These are phyloP conservation scores for Alethe castanea DNA, from an alignment of 2,113 vertebrate species.

Conservation along the genomic window DNA sequence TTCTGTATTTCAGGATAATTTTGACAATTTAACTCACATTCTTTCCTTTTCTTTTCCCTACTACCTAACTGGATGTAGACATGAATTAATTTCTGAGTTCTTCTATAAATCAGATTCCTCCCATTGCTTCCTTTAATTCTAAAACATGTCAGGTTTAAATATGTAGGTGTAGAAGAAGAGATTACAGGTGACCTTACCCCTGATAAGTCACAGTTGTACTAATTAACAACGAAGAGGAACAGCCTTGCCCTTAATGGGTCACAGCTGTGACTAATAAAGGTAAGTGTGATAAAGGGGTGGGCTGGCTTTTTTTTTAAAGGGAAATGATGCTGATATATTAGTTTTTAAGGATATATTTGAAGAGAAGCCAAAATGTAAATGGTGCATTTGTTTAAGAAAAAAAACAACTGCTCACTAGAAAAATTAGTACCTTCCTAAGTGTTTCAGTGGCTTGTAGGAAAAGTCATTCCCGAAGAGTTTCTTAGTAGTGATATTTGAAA, in stretches of 20 bases:
- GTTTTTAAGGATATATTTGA: neutral
- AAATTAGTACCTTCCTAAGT: neutral
- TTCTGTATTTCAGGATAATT: neutral
- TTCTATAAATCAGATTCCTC: neutral
- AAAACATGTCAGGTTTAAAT: neutral
- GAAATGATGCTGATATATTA: neutral
- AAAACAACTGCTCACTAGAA: neutral
- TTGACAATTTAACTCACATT: neutral
- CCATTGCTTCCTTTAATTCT: neutral
- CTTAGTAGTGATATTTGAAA: neutral
- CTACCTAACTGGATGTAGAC: fast-evolving
- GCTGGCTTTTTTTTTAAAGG: neutral
- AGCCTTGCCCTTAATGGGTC: too few species aligned
- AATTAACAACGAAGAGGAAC: too few species aligned
- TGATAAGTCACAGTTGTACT: too few species aligned
- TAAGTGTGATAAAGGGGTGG: too few species aligned
- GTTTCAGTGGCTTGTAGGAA: neutral
- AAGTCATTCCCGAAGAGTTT: neutral
- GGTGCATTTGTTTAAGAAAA: neutral
- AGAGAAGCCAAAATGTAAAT: neutral
- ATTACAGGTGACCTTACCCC: too few species aligned
- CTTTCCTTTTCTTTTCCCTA: neutral
- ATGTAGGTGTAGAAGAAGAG: too few species aligned
- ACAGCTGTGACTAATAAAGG: too few species aligned
- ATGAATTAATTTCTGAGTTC: neutral